A percentile compares a stretch with the other conserved stretches of the same genome.
Conservation (phyloP, 35 echinoderm and acorn worm genomes). For the Stichopus chloronotus region DNA sequence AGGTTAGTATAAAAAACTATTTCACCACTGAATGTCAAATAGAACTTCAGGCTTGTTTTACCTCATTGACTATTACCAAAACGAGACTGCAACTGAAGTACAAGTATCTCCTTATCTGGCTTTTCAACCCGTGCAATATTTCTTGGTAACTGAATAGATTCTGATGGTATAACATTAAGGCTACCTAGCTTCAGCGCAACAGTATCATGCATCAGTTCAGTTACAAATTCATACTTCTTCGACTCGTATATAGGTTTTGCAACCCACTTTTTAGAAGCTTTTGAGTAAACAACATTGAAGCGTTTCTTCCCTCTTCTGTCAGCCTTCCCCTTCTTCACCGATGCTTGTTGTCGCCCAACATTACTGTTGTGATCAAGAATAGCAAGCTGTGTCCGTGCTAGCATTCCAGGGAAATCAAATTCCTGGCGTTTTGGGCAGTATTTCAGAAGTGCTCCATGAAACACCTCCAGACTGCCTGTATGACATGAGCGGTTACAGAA, state of each 20-base stretch:
- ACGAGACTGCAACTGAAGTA: no score
- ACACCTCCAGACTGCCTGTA: conserved; percentile 27
- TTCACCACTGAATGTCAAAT: no score
- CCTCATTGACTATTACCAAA: no score
- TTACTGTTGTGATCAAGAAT: conserved; percentile 28
- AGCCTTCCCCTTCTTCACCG: not conserved
- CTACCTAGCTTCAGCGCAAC: no score
- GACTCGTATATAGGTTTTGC: conserved; percentile 42
- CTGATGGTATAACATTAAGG: no score
- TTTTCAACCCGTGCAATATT: no score
- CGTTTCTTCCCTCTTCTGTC: no score
- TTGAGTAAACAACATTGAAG: not conserved
- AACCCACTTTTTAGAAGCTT: conserved; percentile 10
- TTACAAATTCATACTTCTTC: not conserved
- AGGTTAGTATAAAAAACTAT: no score
- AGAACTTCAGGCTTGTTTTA: no score
- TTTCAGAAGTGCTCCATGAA: conserved; percentile 8
- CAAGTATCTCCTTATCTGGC: no score
- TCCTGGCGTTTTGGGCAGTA: conserved; percentile 45
- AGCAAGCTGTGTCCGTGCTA: conserved; percentile 25
- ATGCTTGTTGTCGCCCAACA: not conserved
- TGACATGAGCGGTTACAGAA: conserved; percentile 11
- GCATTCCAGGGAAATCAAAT: conserved; percentile 15
- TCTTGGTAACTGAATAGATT: no score
- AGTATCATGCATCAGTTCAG: not conserved